Conservation (phyloP, 2,797 vertebrate species). For the Enteromius mattozi region DNA sequence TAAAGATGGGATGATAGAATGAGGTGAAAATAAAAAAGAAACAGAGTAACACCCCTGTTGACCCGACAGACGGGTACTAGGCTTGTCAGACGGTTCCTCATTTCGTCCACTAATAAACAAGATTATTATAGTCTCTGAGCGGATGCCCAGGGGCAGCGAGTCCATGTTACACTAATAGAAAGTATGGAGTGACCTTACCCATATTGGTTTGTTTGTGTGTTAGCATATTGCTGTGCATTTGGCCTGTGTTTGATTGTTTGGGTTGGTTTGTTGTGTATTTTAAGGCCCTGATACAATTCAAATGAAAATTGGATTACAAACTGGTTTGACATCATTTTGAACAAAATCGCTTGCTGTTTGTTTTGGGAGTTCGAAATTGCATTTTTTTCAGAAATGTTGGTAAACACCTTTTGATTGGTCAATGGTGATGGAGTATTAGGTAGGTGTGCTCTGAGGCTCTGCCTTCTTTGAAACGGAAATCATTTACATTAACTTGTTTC, state of each 20-base stretch:
- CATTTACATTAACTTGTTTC: background rate
- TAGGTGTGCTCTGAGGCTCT: background rate
- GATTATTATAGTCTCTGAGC: constrained; percentile 55
- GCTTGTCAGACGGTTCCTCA: constrained; percentile 36
- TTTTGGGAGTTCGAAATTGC: background rate
- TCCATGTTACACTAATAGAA: constrained; percentile 52
- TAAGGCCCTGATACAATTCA: background rate
- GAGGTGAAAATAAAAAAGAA: constrained; percentile 27
- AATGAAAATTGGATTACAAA: background rate
- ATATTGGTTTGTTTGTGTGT: constrained; percentile 28
- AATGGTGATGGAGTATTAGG: background rate
- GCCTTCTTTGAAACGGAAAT: background rate
- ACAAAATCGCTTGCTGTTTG: background rate
- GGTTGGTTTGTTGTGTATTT: constrained; percentile 39
- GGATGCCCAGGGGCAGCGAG: constrained; percentile 28
- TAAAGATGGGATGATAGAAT: constrained; percentile 56
- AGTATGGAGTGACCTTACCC: constrained; percentile 54
- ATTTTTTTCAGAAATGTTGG: background rate
- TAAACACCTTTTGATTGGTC: background rate
- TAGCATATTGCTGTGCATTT: background rate
- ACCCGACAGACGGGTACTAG: constrained; percentile 1
- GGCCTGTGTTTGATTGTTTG: constrained; percentile 28
- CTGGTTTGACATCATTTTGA: background rate
- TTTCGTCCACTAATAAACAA: constrained; percentile 54
- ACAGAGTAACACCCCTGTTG: constrained; percentile 19